Percentiles rank a stretch among this genome's conserved stretches.
Evolutionary conservation across 2,797 vertebrate genomes (phyloP).

Genomic region (Clarias fuscus): DNA sequence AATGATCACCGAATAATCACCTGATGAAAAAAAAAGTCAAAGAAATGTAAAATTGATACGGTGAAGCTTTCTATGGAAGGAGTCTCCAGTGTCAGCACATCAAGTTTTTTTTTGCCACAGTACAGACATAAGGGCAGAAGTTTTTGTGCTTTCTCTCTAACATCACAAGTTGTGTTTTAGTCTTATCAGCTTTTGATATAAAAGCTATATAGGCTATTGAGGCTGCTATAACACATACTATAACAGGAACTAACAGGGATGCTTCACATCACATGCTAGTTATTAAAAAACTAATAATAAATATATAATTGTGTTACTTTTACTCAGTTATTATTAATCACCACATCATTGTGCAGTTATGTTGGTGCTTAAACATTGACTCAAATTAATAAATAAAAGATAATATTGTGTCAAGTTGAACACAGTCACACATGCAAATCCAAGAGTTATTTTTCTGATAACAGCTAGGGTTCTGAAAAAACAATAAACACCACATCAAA

Average conservation of each 20-base stretch:
- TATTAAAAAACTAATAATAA: too few relatives aligned
- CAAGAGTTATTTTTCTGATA: background rate
- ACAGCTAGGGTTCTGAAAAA: conserved; percentile 18
- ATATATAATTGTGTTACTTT: background rate
- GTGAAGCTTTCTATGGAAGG: background rate
- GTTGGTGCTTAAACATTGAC: background rate
- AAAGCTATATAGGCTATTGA: background rate
- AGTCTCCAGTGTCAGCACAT: conserved; percentile 1
- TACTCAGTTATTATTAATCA: background rate
- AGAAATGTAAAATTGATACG: background rate
- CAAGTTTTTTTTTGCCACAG: background rate
- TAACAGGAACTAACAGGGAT: background rate
- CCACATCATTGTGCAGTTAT: background rate
- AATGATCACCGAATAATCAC: too few relatives aligned
- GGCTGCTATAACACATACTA: background rate
- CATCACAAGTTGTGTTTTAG: background rate
- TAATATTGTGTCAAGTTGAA: background rate
- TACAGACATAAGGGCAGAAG: background rate
- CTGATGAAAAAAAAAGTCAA: background rate
- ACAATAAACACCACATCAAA: conserved; percentile 26
- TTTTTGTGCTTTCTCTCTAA: background rate
- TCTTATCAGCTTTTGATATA: background rate
- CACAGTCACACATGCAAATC: background rate
- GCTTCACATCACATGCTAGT: background rate
- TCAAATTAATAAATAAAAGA: background rate